A percentile compares a stretch with the other conserved stretches of the same genome.
Evolutionary conservation across 2,797 vertebrate species (phyloP).

Genomic region (Pantherophis alleghaniensis): DNA sequence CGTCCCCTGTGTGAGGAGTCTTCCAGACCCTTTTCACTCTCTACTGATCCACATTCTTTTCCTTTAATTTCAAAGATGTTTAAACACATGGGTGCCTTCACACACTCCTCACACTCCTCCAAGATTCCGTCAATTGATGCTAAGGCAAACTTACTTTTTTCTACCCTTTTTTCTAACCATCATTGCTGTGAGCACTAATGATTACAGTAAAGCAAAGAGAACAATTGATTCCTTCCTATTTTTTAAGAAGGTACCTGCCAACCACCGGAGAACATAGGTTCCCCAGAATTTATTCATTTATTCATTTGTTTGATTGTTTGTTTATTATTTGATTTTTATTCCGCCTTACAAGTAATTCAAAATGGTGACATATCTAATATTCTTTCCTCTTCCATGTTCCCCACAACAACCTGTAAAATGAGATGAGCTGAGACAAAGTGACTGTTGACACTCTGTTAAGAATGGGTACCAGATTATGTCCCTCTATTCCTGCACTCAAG

Average conservation of each 20-base stretch:
- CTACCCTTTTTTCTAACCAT: neutral
- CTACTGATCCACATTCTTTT: neutral
- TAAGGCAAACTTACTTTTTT: neutral
- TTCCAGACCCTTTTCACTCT: neutral
- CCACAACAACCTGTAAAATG: neutral
- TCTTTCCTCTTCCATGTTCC: neutral
- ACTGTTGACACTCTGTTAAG: neutral
- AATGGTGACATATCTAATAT: neutral
- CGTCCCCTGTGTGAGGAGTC: neutral
- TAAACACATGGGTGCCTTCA: neutral
- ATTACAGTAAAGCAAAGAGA: neutral
- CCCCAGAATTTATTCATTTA: neutral
- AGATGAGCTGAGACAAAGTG: neutral
- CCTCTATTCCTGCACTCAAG: neutral
- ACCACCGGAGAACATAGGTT: neutral
- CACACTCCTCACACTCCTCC: neutral
- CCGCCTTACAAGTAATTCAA: neutral
- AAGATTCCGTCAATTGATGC: neutral
- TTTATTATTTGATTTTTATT: neutral
- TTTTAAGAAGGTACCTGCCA: neutral
- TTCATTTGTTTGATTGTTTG: too few relatives aligned
- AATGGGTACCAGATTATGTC: neutral
- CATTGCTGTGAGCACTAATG: neutral
- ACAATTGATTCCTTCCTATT: neutral
- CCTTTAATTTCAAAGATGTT: neutral